Evolutionary conservation across 2,888 invertebrate species (phyloP).

Genomic region (Thecocarcelia acutangulata): DNA sequence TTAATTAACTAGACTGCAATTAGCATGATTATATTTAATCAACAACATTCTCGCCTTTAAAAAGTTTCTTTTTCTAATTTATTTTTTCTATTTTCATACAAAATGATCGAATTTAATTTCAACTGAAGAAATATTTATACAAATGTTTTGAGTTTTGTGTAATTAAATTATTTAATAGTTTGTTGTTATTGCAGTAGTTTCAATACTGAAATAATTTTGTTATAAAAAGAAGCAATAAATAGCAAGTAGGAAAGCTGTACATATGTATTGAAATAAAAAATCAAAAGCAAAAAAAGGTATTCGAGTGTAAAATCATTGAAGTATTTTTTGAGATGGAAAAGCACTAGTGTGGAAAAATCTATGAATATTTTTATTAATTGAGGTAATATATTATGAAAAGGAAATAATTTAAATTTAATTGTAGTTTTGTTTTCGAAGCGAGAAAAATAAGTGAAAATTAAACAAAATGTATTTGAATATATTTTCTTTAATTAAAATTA

Average conservation of each 20-base stretch:
- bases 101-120: constrained; percentile 34
- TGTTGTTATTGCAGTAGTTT: background rate
- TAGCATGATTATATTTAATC: constrained; percentile 59
- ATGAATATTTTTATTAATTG: constrained; percentile 42
- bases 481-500: no score
- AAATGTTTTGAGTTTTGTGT: constrained; percentile 24
- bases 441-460: no score
- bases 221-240: background rate
- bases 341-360: constrained; percentile 67
- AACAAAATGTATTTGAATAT: no score
- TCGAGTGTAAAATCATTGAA: constrained; percentile 55
- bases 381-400: constrained; percentile 32
- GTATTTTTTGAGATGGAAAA: constrained; percentile 55
- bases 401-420: constrained; percentile 12
- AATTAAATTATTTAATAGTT: constrained; percentile 52
- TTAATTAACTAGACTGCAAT: constrained; percentile 67
- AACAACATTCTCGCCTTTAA: constrained; percentile 43
- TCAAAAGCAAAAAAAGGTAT: constrained; percentile 42
- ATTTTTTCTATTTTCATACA: background rate
- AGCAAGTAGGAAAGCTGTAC: background rate
- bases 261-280: background rate
- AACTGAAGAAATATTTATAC: constrained; percentile 15
- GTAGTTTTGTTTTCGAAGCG: background rate
- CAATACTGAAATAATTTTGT: constrained; percentile 9
- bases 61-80: background rate